These are phyloP conservation scores for Pachycephus smyrnensis DNA, from an alignment of 2,888 invertebrate species.

Conservation along the genomic window DNA sequence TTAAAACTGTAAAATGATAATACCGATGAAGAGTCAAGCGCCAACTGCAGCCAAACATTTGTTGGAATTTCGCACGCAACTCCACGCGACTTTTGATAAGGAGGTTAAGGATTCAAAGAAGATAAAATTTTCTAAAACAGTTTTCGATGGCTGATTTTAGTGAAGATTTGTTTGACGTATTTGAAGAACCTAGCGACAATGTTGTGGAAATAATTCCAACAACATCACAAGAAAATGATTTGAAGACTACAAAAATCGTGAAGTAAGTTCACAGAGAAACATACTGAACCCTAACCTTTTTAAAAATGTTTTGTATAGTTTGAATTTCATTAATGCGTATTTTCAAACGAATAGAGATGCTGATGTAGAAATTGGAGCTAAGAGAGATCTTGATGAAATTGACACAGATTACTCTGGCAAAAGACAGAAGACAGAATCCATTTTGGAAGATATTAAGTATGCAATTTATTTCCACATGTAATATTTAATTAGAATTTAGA, in stretches of 20 bases:
- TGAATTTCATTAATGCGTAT: conserved; percentile 10
- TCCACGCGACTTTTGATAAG: neutral
- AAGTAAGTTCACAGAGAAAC: conserved; percentile 25
- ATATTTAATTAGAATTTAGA: conserved; percentile 1
- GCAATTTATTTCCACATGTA: conserved; percentile 21
- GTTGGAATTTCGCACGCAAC: neutral
- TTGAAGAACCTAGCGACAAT: conserved; percentile 59
- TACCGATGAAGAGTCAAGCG: neutral
- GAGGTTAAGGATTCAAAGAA: neutral
- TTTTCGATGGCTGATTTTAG: conserved; percentile 58
- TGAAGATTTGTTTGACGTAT: conserved; percentile 64
- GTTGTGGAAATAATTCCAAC: conserved; percentile 38
- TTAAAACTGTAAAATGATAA: neutral
- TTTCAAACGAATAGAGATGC: conserved; percentile 20
- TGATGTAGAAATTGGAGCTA: conserved; percentile 27
- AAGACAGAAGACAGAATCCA: conserved; percentile 49
- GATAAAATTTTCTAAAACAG: neutral
- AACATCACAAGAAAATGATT: conserved; percentile 23
- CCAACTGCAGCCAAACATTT: neutral
- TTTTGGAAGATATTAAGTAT: conserved; percentile 61
- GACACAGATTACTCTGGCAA: conserved; percentile 37
- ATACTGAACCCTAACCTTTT: neutral
- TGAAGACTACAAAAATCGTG: conserved; percentile 19
- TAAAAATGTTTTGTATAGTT: neutral
- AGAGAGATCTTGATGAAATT: conserved; percentile 43